Evolutionary conservation across 1,140 invertebrate species (phyloP).

Genomic region (Macrotrachela quadricornifera): DNA sequence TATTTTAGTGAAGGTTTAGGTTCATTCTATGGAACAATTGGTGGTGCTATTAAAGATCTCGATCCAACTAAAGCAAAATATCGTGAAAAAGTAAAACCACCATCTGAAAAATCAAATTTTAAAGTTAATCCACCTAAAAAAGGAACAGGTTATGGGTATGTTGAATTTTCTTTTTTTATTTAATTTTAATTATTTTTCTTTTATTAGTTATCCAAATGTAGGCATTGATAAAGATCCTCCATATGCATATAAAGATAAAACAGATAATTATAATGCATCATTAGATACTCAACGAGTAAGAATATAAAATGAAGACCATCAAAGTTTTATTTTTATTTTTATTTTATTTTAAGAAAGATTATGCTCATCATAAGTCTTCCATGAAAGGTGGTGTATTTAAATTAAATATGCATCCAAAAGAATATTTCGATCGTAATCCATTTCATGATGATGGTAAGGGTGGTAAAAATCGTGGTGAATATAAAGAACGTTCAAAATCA

Average conservation of each 20-base stretch:
- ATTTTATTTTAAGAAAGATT: conserved; percentile 14
- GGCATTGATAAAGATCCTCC: too few relatives aligned
- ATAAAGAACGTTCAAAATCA: conserved; percentile 6
- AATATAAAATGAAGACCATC: too few relatives aligned
- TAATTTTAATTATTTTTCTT: neutral
- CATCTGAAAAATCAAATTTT: conserved; percentile 20
- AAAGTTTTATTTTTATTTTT: too few relatives aligned
- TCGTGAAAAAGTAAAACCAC: conserved; percentile 12
- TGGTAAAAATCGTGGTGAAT: conserved; percentile 14
- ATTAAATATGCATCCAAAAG: conserved; percentile 22
- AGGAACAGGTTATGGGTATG: conserved; percentile 31
- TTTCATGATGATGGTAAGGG: conserved; percentile 16
- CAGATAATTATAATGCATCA: neutral
- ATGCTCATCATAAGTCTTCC: conserved; percentile 15
- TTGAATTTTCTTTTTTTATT: neutral
- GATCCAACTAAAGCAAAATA: conserved; percentile 17
- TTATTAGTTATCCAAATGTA: too few relatives aligned
- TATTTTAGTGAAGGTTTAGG: conserved; percentile 17
- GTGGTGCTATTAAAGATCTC: conserved; percentile 16
- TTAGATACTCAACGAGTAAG: too few relatives aligned
- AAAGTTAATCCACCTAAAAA: conserved; percentile 27
- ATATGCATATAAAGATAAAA: conserved; percentile 15
- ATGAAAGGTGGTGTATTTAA: conserved; percentile 23
- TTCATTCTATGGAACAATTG: conserved; percentile 25
- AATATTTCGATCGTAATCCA: conserved; percentile 24